These are phyloP conservation scores for Platycheirus albimanus DNA, from an alignment of 2,888 invertebrate genomes.

Conservation along the genomic window DNA sequence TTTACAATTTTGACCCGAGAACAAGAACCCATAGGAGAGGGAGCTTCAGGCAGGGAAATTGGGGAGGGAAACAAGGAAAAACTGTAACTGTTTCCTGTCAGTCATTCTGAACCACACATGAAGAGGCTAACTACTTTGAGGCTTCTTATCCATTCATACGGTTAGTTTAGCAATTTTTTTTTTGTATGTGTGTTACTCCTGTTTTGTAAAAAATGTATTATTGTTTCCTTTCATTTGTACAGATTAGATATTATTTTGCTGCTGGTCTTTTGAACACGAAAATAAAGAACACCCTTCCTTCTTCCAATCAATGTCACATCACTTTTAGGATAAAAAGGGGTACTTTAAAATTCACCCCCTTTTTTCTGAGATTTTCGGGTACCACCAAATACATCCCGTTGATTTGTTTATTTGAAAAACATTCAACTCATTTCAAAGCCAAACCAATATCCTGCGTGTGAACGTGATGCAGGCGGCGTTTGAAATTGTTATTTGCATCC, in stretches of 20 bases:
- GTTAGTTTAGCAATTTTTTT: slow-evolving; percentile 70
- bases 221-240: slow-evolving; percentile 57
- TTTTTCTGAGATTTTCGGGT: neutral
- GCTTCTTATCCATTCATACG: slow-evolving; percentile 74
- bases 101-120: slow-evolving; percentile 31
- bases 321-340: slow-evolving; percentile 59
- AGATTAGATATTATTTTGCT: slow-evolving; percentile 8
- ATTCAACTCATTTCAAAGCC: slow-evolving; percentile 48
- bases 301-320: slow-evolving; percentile 73
- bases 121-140: slow-evolving; percentile 73
- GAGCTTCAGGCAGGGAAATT: neutral
- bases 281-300: slow-evolving; percentile 51
- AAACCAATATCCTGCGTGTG: slow-evolving; percentile 67
- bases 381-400: slow-evolving; percentile 53
- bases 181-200: slow-evolving; percentile 4
- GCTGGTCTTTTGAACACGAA: slow-evolving; percentile 21
- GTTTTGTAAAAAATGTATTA: slow-evolving; percentile 55
- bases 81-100: slow-evolving; percentile 70
- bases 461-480: slow-evolving; percentile 32
- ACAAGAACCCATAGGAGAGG: neutral
- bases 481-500: slow-evolving; percentile 60
- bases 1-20: slow-evolving; percentile 70
- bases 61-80: slow-evolving; percentile 36
- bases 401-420: slow-evolving; percentile 74
- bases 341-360: slow-evolving; percentile 61